Evolutionary conservation across 2,797 vertebrate genomes (phyloP).

Genomic region (Chloroceryle amazona): DNA sequence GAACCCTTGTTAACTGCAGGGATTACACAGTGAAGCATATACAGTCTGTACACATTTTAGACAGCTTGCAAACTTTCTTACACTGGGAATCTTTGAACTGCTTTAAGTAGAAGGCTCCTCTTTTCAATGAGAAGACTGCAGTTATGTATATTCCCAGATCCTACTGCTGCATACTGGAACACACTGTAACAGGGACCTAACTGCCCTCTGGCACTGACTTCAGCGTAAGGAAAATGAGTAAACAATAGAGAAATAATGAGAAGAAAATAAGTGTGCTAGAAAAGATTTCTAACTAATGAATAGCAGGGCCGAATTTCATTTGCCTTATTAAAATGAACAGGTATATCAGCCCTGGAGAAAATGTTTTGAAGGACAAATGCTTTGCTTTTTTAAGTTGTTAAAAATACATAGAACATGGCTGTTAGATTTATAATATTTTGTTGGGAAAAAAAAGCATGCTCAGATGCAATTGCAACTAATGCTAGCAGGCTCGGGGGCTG

Average conservation of each 20-base stretch:
- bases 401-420: background rate
- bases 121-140: background rate
- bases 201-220: background rate
- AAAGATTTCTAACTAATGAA: slow-evolving; percentile 45
- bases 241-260: slow-evolving; percentile 19
- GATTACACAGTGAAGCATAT: background rate
- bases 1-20: background rate
- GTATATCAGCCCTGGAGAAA: background rate
- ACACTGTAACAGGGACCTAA: background rate
- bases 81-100: background rate
- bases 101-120: background rate
- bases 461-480: background rate
- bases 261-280: slow-evolving; percentile 34
- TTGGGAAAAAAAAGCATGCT: too few relatives aligned
- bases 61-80: background rate
- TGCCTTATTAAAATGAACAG: background rate
- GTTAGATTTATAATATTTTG: background rate
- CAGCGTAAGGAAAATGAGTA: slow-evolving; percentile 7
- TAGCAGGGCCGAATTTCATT: slow-evolving; percentile 2
- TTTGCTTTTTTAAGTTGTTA: background rate
- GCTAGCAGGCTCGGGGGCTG: background rate
- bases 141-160: background rate
- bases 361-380: background rate
- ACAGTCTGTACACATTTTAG: background rate
- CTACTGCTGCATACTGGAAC: background rate